Conservation (phyloP, 2,113 vertebrate species). For the Phalacrocorax brasilianus region DNA sequence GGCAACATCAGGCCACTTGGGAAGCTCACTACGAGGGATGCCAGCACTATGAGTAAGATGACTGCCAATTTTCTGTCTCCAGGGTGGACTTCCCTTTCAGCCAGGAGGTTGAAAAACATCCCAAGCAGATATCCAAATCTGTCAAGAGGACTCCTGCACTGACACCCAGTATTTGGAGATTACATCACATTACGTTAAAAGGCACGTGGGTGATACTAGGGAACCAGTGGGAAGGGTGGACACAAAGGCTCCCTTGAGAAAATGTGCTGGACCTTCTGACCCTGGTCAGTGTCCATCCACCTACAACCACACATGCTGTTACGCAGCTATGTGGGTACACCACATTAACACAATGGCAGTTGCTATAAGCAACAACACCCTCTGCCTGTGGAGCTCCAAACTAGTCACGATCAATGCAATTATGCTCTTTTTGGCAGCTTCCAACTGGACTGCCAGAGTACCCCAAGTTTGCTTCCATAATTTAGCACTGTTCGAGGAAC, state of each 20-base stretch:
- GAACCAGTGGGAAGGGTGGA: not conserved
- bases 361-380: not conserved
- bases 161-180: not conserved
- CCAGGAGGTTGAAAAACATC: not conserved
- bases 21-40: not conserved
- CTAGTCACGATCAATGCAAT: not conserved
- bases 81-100: not conserved
- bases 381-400: not conserved
- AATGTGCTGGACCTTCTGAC: not conserved
- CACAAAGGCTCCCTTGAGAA: not conserved
- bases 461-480: not conserved
- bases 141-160: not conserved
- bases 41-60: not conserved
- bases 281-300: not conserved
- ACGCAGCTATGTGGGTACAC: fast-evolving
- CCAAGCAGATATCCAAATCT: not conserved
- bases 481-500: not conserved
- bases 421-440: not conserved
- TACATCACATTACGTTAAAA: not conserved
- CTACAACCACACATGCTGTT: not conserved
- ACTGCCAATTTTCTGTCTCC: not conserved
- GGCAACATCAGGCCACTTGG: not conserved
- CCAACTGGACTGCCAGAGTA: not conserved
- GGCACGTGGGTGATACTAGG: not conserved
- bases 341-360: not conserved